These are phyloP conservation scores for Clytia hemisphaerica DNA, from an alignment of 30 jellyfish, hydroid and myxozoan species.

Conservation along the genomic window DNA sequence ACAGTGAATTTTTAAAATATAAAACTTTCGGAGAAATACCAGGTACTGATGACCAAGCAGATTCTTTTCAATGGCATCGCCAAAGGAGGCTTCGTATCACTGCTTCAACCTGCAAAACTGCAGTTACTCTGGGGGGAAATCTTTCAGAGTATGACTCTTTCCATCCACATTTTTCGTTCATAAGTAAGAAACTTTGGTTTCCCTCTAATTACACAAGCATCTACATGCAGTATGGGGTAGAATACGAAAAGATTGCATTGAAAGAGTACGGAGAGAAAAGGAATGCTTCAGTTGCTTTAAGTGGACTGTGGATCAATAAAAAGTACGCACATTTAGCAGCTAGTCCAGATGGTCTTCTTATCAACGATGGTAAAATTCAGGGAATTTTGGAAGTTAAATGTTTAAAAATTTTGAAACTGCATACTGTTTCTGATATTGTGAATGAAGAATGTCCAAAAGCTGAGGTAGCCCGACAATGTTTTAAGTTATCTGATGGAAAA, in stretches of 20 bases:
- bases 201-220: too few relatives aligned
- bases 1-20: too few relatives aligned
- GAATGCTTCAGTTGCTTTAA: slow-evolving; percentile 12
- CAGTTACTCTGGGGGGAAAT: too few relatives aligned
- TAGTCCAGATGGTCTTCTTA: slow-evolving; percentile 48
- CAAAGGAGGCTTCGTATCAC: background rate
- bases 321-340: slow-evolving; percentile 33
- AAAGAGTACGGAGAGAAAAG: background rate
- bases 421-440: slow-evolving; percentile 18
- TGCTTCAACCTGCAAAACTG: slow-evolving; percentile 24
- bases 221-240: too few relatives aligned
- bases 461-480: slow-evolving; percentile 1
- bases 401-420: slow-evolving; percentile 30
- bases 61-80: background rate
- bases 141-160: too few relatives aligned
- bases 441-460: too few relatives aligned
- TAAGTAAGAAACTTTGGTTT: too few relatives aligned
- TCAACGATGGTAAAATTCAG: slow-evolving; percentile 11
- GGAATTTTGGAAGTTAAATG: slow-evolving; percentile 49
- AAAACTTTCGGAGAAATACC: too few relatives aligned
- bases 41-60: background rate
- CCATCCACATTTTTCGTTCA: too few relatives aligned
- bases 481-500: slow-evolving; percentile 9
- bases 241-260: too few relatives aligned
- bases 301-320: slow-evolving; percentile 47